phyloP scores from a whole-genome alignment of 1,140 invertebrate species.

The Drosophila subpulchrella region DNA sequence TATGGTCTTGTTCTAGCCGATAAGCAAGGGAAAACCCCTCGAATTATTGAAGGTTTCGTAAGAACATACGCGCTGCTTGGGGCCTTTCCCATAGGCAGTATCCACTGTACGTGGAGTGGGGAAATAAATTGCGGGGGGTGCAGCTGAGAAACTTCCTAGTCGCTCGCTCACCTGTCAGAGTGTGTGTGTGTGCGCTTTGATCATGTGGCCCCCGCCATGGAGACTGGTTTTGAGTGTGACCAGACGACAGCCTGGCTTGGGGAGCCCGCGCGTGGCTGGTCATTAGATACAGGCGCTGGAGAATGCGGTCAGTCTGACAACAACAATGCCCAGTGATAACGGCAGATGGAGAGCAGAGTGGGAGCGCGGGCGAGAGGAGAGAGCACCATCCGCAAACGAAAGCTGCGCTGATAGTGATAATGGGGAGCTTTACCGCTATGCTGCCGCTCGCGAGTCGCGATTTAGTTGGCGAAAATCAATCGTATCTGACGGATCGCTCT shows the following conservation, averaged over 20 bases:
- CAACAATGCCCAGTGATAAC: conserved; percentile 60
- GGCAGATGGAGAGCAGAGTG: conserved; percentile 34
- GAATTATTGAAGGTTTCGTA: no score
- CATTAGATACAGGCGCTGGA: conserved; percentile 32
- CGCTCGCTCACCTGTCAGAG: conserved; percentile 38
- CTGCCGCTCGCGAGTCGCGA: conserved; percentile 56
- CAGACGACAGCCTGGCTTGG: conserved; percentile 30
- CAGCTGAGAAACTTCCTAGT: conserved; percentile 61
- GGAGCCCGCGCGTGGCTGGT: conserved; percentile 9
- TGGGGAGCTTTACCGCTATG: conserved; percentile 45
- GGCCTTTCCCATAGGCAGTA: background rate
- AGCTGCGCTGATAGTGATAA: conserved; percentile 66
- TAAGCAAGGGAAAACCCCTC: background rate
- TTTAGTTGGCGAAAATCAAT: conserved; percentile 80
- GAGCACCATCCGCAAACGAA: conserved; percentile 20
- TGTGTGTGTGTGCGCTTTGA: conserved; percentile 15
- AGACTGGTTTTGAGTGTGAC: conserved; percentile 69
- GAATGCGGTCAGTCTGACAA: conserved; percentile 63
- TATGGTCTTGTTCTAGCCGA: no score
- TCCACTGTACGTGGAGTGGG: conserved; percentile 11
- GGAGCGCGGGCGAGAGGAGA: conserved; percentile 13
- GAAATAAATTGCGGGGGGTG: background rate
- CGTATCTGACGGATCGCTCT: conserved; percentile 60
- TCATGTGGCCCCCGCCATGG: conserved; percentile 38
- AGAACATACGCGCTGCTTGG: no score